These are phyloP conservation scores for Callimico goeldii DNA, from an alignment of 2,797 vertebrate genomes.

Conservation along the genomic window DNA sequence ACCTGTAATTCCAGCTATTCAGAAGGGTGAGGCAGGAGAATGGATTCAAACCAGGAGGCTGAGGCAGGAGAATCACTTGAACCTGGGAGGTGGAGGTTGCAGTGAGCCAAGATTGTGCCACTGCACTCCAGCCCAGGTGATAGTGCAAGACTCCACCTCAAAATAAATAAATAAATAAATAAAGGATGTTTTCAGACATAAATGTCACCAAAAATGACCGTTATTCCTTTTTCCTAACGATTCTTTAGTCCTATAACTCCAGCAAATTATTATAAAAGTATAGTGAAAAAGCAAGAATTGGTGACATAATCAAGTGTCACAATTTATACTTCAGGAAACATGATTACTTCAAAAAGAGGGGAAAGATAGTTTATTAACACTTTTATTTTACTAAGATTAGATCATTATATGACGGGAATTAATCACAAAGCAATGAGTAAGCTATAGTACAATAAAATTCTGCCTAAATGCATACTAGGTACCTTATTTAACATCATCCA, in stretches of 20 bases:
- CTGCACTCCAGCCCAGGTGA: no score
- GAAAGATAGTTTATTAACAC: not conserved
- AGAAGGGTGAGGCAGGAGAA: no score
- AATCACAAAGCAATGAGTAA: not conserved
- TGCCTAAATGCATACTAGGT: not conserved
- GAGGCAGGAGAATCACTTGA: no score
- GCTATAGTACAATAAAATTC: not conserved
- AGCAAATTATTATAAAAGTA: not conserved
- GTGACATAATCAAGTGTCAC: not conserved
- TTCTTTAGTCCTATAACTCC: not conserved
- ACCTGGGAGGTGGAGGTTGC: no score
- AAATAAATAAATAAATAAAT: not conserved
- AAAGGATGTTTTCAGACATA: not conserved
- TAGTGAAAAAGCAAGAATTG: not conserved
- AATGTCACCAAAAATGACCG: not conserved
- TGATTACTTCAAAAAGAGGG: not conserved
- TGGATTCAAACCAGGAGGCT: no score
- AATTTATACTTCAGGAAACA: not conserved
- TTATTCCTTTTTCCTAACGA: not conserved
- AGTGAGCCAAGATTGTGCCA: no score
- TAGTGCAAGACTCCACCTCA: not conserved
- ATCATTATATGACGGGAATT: not conserved
- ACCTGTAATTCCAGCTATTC: no score
- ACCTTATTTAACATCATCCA: not conserved
- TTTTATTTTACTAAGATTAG: not conserved